Percentiles rank a stretch among this genome's conserved stretches.
These are phyloP conservation scores for Heptranchias perlo DNA, from an alignment of 2,113 vertebrate genomes.

Conservation along the genomic window DNA sequence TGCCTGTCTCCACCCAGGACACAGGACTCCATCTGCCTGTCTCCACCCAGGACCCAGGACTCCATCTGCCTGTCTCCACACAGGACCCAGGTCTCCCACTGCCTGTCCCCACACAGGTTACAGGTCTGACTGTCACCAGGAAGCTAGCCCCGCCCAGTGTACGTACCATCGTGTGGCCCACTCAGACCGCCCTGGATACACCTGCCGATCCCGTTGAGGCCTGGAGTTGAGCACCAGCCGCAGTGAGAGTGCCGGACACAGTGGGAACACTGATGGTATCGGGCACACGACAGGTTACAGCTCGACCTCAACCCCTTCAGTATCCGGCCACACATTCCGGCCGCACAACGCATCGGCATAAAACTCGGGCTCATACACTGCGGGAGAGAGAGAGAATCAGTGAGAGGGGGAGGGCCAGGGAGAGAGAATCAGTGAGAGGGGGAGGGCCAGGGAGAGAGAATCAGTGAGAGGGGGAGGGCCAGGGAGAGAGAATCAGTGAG, in stretches of 20 bases:
- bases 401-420: too few relatives aligned
- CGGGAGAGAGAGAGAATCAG: not conserved
- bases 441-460: not conserved
- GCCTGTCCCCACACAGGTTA: not conserved
- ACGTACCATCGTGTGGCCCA: conserved; percentile 53
- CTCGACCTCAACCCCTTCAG: conserved; percentile 67
- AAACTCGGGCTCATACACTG: conserved; percentile 87
- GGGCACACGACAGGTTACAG: conserved; percentile 74
- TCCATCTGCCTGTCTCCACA: too few relatives aligned
- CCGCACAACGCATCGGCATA: conserved; percentile 75
- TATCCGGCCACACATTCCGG: conserved; percentile 78
- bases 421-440: not conserved
- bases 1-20: too few relatives aligned
- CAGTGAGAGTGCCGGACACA: conserved; percentile 80
- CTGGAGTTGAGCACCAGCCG: conserved; percentile 72
- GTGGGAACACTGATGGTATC: conserved; percentile 74
- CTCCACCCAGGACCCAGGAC: not conserved
- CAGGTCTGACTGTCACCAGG: not conserved
- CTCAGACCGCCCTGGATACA: conserved; percentile 78
- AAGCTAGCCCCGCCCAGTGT: not conserved
- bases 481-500: rapidly evolving
- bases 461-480: not conserved
- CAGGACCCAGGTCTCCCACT: too few relatives aligned
- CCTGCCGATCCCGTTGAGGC: conserved; percentile 71
- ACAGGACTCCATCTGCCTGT: too few relatives aligned